Percentiles rank a stretch among this genome's conserved stretches.
Evolutionary conservation across 1,140 invertebrate genomes (phyloP).

Genomic region (Lepidurus apus): DNA sequence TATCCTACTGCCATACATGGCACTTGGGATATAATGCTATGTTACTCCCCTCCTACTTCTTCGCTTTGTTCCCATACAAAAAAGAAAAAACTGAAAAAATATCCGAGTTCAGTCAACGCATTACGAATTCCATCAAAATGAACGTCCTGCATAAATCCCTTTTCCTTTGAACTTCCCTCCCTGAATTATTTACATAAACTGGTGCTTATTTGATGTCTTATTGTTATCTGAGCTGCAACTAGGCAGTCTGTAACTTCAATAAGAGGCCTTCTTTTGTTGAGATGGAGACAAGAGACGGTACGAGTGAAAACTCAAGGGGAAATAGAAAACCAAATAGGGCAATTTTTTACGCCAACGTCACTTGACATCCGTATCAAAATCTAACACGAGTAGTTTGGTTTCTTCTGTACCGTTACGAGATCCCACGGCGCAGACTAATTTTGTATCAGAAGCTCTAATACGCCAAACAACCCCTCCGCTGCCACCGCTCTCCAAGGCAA

Average conservation of each 20-base stretch:
- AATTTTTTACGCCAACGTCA: slow-evolving; percentile 24
- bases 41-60: background rate
- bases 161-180: background rate
- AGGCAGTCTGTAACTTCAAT: background rate
- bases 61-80: background rate
- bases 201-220: background rate
- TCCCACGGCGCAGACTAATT: slow-evolving; percentile 95
- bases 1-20: slow-evolving; percentile 2
- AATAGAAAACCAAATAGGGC: background rate
- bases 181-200: slow-evolving; percentile 11
- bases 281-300: slow-evolving; percentile 4
- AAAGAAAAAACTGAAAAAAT: background rate
- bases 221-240: background rate
- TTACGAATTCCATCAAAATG: background rate
- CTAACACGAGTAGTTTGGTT: slow-evolving; percentile 93
- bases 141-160: background rate
- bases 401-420: slow-evolving; percentile 97
- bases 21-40: slow-evolving; percentile 13
- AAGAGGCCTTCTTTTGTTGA: background rate
- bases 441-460: slow-evolving; percentile 90
- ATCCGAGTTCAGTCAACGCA: background rate
- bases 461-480: slow-evolving; percentile 98
- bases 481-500: slow-evolving; percentile 87
- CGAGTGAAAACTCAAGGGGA: background rate
- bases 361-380: slow-evolving; percentile 79